phyloP scores from a whole-genome alignment of 1,140 invertebrate genomes.

The Caerostris extrusa region DNA sequence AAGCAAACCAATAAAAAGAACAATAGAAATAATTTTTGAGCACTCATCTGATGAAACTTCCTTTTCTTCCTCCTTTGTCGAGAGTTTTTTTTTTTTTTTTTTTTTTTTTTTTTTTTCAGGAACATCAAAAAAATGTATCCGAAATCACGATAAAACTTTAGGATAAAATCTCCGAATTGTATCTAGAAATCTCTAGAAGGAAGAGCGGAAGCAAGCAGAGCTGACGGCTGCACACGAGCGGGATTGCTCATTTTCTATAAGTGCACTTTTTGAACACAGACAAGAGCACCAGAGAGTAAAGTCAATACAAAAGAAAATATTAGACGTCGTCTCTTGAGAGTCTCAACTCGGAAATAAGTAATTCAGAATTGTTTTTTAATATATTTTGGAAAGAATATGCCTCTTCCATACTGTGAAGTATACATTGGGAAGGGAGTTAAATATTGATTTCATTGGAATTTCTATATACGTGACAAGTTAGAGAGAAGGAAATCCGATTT shows the following conservation, averaged over 20 bases:
- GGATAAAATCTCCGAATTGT: constrained; percentile 42
- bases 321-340: constrained; percentile 4
- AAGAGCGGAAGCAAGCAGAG: constrained; percentile 22
- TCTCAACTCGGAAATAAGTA: constrained; percentile 38
- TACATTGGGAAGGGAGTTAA: not conserved
- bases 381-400: too few species aligned
- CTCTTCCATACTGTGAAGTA: not conserved
- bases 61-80: constrained; percentile 18
- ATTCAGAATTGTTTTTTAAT: not conserved
- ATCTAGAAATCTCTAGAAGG: constrained; percentile 46
- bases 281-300: constrained; percentile 43
- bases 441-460: constrained; percentile 1
- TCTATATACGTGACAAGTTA: constrained; percentile 11
- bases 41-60: constrained; percentile 65
- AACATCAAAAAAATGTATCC: constrained; percentile 50
- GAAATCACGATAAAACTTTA: constrained; percentile 61
- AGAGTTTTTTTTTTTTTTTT: too few species aligned
- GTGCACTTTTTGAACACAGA: constrained; percentile 67
- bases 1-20: not conserved
- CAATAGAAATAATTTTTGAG: constrained; percentile 41
- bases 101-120: too few species aligned
- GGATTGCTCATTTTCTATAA: constrained; percentile 71
- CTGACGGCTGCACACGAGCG: not conserved
- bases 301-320: constrained; percentile 52
- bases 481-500: not conserved